Evolutionary conservation across 2,113 vertebrate species (phyloP).

Genomic region (Pantherophis guttatus): DNA sequence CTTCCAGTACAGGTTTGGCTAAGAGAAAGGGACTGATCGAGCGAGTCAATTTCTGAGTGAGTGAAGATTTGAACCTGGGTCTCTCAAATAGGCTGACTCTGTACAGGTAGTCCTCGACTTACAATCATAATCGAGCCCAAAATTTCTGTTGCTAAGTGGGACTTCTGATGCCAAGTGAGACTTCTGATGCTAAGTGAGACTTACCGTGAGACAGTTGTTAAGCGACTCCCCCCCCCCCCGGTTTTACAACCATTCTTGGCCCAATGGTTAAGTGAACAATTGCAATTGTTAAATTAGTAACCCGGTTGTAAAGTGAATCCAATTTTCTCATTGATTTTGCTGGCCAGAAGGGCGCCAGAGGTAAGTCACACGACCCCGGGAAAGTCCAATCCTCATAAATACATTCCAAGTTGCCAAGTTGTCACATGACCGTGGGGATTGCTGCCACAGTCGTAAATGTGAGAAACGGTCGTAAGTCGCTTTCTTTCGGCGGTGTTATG

Average conservation of each 20-base stretch:
- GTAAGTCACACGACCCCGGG: too few species aligned
- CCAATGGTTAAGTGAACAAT: background rate
- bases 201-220: too few species aligned
- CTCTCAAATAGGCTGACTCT: background rate
- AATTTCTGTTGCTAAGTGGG: too few species aligned
- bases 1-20: background rate
- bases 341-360: background rate
- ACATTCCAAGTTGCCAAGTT: background rate
- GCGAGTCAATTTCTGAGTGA: background rate
- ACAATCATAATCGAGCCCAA: background rate
- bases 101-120: background rate
- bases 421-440: background rate
- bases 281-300: background rate
- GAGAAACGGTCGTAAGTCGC: background rate
- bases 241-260: background rate
- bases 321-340: background rate
- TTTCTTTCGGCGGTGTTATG: background rate
- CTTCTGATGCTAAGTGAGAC: background rate
- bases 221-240: too few species aligned
- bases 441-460: rapidly evolving
- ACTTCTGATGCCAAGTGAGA: too few species aligned
- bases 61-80: background rate
- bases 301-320: background rate
- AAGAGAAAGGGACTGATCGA: background rate
- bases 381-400: background rate